These are phyloP conservation scores for Onychorhynchus coronatus DNA, from an alignment of 2,113 vertebrate species.

Conservation along the genomic window DNA sequence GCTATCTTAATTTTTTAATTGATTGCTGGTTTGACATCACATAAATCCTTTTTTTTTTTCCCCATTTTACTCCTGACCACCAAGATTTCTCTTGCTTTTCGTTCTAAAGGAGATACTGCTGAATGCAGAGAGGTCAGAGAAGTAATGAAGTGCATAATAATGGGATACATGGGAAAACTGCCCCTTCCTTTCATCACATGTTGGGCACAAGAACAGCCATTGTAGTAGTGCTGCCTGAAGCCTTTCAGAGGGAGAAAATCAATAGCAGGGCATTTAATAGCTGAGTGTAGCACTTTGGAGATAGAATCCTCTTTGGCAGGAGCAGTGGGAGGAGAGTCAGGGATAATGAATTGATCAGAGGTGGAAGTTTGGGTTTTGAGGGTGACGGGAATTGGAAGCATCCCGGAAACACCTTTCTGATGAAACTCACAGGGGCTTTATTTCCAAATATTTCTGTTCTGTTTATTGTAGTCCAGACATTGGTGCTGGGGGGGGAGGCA, in stretches of 20 bases:
- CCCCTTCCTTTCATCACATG: not conserved
- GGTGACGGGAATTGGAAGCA: not conserved
- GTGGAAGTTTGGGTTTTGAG: not conserved
- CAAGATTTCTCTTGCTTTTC: not conserved
- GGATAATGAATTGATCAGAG: not conserved
- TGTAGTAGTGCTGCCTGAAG: not conserved
- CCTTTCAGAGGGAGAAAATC: conserved; percentile 5
- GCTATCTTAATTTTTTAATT: not conserved
- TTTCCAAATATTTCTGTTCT: not conserved
- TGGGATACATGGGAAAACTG: not conserved
- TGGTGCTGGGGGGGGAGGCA: not conserved
- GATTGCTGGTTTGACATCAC: not conserved
- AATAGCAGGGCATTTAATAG: not conserved
- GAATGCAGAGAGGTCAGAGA: not conserved
- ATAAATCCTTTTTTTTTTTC: not conserved
- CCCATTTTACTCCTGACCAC: not conserved
- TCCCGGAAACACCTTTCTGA: not conserved
- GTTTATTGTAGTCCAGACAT: not conserved
- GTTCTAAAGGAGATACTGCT: not conserved
- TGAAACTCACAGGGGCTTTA: not conserved
- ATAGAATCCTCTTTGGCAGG: not conserved
- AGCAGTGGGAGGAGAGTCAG: not conserved
- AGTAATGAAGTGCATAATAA: not conserved
- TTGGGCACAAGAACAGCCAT: not conserved
- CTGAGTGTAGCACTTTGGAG: not conserved